Base-by-base conservation (phyloP, 2,797 vertebrate species). In the Hyperoplus immaculatus region DNA sequence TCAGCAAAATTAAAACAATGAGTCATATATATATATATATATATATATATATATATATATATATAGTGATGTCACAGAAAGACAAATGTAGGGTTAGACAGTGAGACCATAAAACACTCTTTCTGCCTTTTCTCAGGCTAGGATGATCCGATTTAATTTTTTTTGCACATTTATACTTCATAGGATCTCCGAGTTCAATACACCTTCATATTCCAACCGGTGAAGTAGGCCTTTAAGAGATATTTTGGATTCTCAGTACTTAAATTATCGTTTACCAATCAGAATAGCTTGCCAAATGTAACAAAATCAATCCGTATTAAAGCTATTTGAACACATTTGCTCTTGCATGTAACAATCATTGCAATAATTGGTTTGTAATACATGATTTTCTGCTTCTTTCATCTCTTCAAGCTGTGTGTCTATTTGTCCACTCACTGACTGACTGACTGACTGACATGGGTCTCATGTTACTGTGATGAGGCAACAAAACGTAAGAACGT, bases 381-480 rank as follows among this genome's bases (percentile, higher is more conserved):
- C 4, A 47, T 42, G 36, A 45, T 14, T 8, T 51, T 11, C 2
- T 4, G 51, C 15, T 50, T 3, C 29, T n/a, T 11, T n/a, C 12
- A n/a, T 39, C 8, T 14, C 56, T 10, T 36, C 16, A 50, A 15
- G 51, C 18, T 57, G 49, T 77, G 29, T 15, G 13, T 65, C 4
- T 39, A 64, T 29, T 29, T 29, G 29, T 29, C 29, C 29, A 29
- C 29, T 29, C 59, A 57, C 53, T 21, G 60, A 2, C 12, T 12
- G 61, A 14, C 51, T 13, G 7, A 29, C 21, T 9, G 42, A 50
- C 63, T 41, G 58, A 45, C 21, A 7, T 41, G 41, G n/a, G 59
- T 38, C 29, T 65, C 36, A 36, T 21, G 50, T 55, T 43, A 60
- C 42, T 65, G 63, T 56, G 50, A 65, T 38, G 0, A 80, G 47